Evolutionary conservation across 2,797 vertebrate genomes (phyloP).

Genomic region (Bovichtus diacanthus): DNA sequence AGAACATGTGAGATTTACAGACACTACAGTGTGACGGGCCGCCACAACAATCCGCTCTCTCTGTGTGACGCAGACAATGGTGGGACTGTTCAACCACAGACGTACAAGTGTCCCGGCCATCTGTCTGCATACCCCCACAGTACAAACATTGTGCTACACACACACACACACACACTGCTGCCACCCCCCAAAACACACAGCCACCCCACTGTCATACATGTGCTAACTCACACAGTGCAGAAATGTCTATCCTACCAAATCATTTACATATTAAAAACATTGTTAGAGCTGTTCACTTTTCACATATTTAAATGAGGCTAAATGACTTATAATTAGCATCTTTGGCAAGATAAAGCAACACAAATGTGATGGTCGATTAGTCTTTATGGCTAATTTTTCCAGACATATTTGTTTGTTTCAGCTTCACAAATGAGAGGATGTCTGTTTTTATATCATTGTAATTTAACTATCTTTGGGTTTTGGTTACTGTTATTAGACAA

Average conservation of each 20-base stretch:
- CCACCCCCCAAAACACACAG: constrained; percentile 49
- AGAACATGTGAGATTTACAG: constrained; percentile 76
- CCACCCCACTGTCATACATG: constrained; percentile 52
- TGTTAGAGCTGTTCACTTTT: background rate
- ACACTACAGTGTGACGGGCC: constrained; percentile 78
- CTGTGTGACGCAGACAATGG: constrained; percentile 81
- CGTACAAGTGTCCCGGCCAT: constrained; percentile 84
- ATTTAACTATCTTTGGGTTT: background rate
- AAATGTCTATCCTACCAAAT: background rate
- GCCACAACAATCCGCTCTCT: constrained; percentile 77
- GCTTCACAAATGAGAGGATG: background rate
- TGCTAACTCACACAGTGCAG: constrained; percentile 15
- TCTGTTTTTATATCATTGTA: background rate
- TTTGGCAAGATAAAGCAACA: background rate
- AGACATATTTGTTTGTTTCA: background rate
- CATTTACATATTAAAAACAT: background rate
- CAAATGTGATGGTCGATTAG: background rate
- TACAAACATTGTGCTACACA: constrained; percentile 84
- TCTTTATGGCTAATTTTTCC: background rate
- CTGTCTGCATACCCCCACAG: constrained; percentile 84
- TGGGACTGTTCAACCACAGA: constrained; percentile 80
- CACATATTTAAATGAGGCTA: background rate
- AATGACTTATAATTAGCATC: background rate
- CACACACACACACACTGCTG: constrained; percentile 36
- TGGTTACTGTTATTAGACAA: background rate